Evolutionary conservation across 1,140 invertebrate genomes (phyloP), one percentile per base, ranked within the genome.

Genomic region (Sitodiplosis mosellana): DNA sequence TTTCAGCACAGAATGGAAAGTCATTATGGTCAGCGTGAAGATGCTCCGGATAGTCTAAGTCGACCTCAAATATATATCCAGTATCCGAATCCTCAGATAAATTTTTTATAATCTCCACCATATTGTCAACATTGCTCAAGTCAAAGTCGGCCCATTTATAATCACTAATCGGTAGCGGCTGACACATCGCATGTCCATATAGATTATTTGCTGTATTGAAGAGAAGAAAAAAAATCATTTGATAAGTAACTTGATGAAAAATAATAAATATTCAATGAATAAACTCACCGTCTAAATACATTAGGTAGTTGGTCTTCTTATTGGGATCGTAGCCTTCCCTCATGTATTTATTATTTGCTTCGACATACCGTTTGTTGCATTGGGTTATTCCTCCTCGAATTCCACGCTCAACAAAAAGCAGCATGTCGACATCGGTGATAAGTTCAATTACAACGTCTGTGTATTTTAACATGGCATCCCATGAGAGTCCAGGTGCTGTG

Each of bases 41-140:
- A 15, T 63, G 2, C 45, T 54, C 53, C 40, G 59, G 57, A 55
- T 62, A 61, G 48, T 58, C 50, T 45, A 65, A 52, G 49, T 64
- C 59, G 19, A 54, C 65, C 58, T 77, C 72, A 21, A 77, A 54
- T 47, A 76, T 69, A 51, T 68, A 76, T 6, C 73, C 72, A 40
- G 49, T 52, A 21, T 55, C 18, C 49, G 58, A 55, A 59, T 68
- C 57, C 51, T 67, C 53, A 12, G 56, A 22, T 22, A 66, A 53
- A 51, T 54, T 55, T 7, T 52, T n/a, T n/a, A n/a, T n/a, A n/a
- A n/a, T n/a, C n/a, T n/a, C n/a, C n/a, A n/a, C 27, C 27, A 27
- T 19, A 27, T 59, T 12, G 11, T 43, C 18, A 15, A n/a, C 27
- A 27, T 27, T 48, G 48, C 53, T 18, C 14, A 22, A 21, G 22